Percentiles rank a stretch among this genome's conserved stretches.
Conservation (phyloP, 2,888 invertebrate genomes). For the Xylocampa areola region DNA sequence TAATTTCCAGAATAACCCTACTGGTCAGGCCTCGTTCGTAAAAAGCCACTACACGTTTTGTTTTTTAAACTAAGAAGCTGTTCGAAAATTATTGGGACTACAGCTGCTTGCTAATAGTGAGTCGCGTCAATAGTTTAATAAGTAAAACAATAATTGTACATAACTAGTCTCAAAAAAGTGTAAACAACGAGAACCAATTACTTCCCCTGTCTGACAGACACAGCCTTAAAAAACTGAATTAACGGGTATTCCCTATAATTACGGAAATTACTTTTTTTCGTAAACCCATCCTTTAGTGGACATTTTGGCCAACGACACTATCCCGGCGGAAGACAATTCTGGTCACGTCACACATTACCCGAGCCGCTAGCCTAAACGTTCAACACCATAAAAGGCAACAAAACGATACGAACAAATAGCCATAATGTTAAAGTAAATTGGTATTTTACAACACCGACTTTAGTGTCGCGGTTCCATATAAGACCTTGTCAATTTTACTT, state of each 20-base stretch:
- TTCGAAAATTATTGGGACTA: conserved; percentile 33
- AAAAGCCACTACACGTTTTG: no score
- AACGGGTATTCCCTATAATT: conserved; percentile 16
- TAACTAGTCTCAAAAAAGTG: conserved; percentile 12
- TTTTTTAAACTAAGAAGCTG: no score
- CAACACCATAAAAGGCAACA: conserved; percentile 80
- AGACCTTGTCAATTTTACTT: conserved; percentile 62
- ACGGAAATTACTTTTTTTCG: conserved; percentile 28
- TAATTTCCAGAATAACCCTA: no score
- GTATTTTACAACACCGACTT: conserved; percentile 85
- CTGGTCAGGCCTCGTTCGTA: no score
- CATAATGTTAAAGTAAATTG: conserved; percentile 87
- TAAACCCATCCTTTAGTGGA: conserved; percentile 30
- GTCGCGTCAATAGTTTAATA: conserved; percentile 16
- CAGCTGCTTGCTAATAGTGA: conserved; percentile 22
- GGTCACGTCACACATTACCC: conserved; percentile 68
- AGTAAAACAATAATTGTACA: conserved; percentile 22
- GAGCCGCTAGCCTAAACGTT: conserved; percentile 80
- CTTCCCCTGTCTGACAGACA: conserved; percentile 1
- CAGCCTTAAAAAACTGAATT: conserved; percentile 20
- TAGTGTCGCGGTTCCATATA: conserved; percentile 79
- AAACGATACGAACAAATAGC: conserved; percentile 83
- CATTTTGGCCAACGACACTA: conserved; percentile 1
- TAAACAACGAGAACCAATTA: conserved; percentile 20
- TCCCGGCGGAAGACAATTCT: conserved; percentile 38